A percentile compares a stretch with the other conserved stretches of the same genome.
Conservation (phyloP, 2,797 vertebrate species). For the Typhlichthys subterraneus region DNA sequence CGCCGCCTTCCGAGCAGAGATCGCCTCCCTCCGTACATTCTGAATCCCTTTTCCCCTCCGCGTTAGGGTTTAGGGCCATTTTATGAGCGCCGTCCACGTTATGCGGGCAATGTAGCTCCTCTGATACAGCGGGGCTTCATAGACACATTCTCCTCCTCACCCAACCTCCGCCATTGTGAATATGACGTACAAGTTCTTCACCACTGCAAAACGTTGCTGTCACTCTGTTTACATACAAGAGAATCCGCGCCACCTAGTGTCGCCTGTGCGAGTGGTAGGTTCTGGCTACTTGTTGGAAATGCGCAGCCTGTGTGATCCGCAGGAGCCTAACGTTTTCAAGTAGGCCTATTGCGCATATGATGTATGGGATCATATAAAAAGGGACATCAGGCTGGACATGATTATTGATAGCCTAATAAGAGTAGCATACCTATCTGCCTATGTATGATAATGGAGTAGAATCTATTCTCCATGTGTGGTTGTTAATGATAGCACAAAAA, state of each 20-base stretch:
- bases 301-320: too few species aligned
- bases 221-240: conserved; percentile 78
- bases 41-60: conserved; percentile 69
- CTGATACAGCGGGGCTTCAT: conserved; percentile 73
- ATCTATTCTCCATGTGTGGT: too few species aligned
- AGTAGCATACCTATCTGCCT: too few species aligned
- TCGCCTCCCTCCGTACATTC: conserved; percentile 55
- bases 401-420: too few species aligned
- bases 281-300: too few species aligned
- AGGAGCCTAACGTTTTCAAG: too few species aligned
- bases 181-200: conserved; percentile 85
- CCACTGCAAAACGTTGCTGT: conserved; percentile 80
- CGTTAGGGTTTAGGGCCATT: conserved; percentile 80
- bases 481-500: too few species aligned
- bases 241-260: conserved; percentile 68
- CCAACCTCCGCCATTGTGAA: conserved; percentile 86
- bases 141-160: conserved; percentile 76
- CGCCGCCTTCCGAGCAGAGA: conserved; percentile 60
- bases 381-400: too few species aligned
- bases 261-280: neutral
- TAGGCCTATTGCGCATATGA: too few species aligned
- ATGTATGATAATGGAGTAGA: too few species aligned
- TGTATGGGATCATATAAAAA: too few species aligned
- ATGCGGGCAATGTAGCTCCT: conserved; percentile 60
- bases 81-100: conserved; percentile 69